Base-by-base conservation (phyloP, 2,113 vertebrate genomes). In the Halcyon senegalensis region DNA sequence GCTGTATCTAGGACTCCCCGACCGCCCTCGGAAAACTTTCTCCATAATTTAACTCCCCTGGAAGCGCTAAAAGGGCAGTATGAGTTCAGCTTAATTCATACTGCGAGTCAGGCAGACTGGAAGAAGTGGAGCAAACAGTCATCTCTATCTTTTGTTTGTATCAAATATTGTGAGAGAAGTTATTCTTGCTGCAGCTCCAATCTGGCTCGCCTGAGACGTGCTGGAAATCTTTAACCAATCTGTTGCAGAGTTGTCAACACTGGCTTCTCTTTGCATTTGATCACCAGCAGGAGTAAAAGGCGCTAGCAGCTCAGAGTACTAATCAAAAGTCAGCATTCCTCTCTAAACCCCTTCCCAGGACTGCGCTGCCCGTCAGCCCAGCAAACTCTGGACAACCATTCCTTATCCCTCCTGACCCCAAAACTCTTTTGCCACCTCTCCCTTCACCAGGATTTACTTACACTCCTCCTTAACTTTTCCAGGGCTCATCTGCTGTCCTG, bases 181-280 rank as follows among this genome's bases (percentile, higher is more conserved):
- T 96, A 92, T 92, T 96, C 94, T 83, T 95, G 90, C 84, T 86
- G 63, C 79, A 67, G 79, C 80, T 91, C 90, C 94, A 96, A 94
- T 95, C 94, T 97, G 96, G 92, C 94, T 94, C 0, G 25, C 89
- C 73, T 68, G 83, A 81, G 69, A 96, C 90, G 94, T 96, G 96
- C 94, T 97, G 92, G 88, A 95, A 97, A 95, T 95, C 94, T 96
- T 90, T 60, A 95, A 89, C 95, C 86, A 81, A 89, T 96, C 90
- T 97, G 95, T 96, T 97, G 93, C 8, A 62, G 89, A 87, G 81
- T 96, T 97, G 96, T 97, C 96, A 96, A 93, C 95, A 87, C 87
- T 12, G 62, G 77, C 74, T 94, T 89, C 87, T 95, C 77, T 9
- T 95, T 82, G 77, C 89, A 58, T 94, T 75, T 87, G 87, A 75